Base-by-base conservation (phyloP, 2,888 invertebrate genomes). In the Trimorus sp. region DNA sequence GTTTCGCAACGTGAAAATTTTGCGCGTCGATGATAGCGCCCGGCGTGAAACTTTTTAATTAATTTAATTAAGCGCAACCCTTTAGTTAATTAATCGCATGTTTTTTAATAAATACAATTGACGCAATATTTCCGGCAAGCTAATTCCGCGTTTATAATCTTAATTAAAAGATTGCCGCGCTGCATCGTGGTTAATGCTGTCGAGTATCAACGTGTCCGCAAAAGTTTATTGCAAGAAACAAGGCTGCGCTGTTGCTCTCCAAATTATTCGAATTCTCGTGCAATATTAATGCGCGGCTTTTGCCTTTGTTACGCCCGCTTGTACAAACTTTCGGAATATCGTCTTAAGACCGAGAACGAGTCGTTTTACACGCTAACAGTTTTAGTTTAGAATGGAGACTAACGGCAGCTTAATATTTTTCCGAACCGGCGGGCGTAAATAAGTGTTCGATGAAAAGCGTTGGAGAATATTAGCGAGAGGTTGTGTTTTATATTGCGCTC, bases 81-180 rank as follows among this genome's bases (percentile, higher is more conserved):
- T 11, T 11, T 1, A 40, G 7, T 49, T 65, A 66, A 49, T 16
- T 54, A 54, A 54, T 54, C n/a, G 40, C 63, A 65, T 56, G 36
- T 53, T 58, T 54, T 53, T 65, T 66, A 66, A 66, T 75, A 66
- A 66, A 66, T 59, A 66, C 51, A 66, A 71, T 54, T 54, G 54
- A 75, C 36, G 38, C 45, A 11, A 59, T 53, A 59, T 45, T 15
- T 16, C 56, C 48, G 14, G 12, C 16, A 7, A 49, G n/a, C 49
- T 49, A 65, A 73, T 65, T 65, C 38, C 37, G 37, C 53, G 38
- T 66, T 59, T 58, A 65, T 68, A 66, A 42, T 68, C 68, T 63
- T 74, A 74, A 65, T 62, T 60, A 69, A 76, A 62, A 56, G 36
- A 49, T 73, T 63, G 56, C 38, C 38, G 1, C 38, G 48, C 63